Percentiles rank a stretch among this genome's conserved stretches.
phyloP scores from a whole-genome alignment of 2,888 invertebrate genomes.

The Fissipunctia ypsillon region DNA sequence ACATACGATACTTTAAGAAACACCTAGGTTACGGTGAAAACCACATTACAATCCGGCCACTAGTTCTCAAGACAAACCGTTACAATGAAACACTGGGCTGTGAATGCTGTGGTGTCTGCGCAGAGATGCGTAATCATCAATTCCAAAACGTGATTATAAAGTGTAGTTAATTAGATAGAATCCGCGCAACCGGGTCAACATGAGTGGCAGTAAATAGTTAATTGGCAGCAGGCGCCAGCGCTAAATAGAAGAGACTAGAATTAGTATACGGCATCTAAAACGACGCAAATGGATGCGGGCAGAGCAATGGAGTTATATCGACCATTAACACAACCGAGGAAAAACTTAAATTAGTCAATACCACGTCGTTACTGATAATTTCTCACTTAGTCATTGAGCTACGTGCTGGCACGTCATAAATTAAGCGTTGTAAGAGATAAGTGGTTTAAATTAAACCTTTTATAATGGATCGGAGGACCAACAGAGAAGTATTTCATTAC shows the following conservation, averaged over 20 bases:
- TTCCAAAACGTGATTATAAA: slow-evolving; percentile 54
- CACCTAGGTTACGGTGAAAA: slow-evolving; percentile 53
- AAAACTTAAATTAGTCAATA: slow-evolving; percentile 69
- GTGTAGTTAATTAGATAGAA: slow-evolving; percentile 67
- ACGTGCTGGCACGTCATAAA: slow-evolving; percentile 67
- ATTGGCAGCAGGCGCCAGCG: slow-evolving; percentile 76
- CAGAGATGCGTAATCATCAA: slow-evolving; percentile 49
- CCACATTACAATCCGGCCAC: slow-evolving; percentile 37
- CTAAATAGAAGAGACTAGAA: slow-evolving; percentile 72
- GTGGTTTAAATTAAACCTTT: slow-evolving; percentile 58
- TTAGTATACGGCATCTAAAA: slow-evolving; percentile 71
- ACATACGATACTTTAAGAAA: slow-evolving; percentile 24
- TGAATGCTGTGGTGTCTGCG: slow-evolving; percentile 21
- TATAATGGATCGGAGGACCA: slow-evolving; percentile 35
- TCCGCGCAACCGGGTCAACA: slow-evolving; percentile 75
- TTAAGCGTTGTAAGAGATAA: slow-evolving; percentile 61
- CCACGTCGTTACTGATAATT: slow-evolving; percentile 69
- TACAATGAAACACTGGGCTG: slow-evolving; percentile 48
- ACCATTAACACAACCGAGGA: slow-evolving; percentile 49
- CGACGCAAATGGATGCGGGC: slow-evolving; percentile 60
- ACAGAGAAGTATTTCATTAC: slow-evolving; percentile 42
- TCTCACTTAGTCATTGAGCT: slow-evolving; percentile 70
- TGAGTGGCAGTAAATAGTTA: slow-evolving; percentile 79
- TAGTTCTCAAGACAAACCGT: slow-evolving; percentile 50
- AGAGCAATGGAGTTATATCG: slow-evolving; percentile 59